Conservation (phyloP, 2,797 vertebrate genomes). For the Okamejei kenojei region DNA sequence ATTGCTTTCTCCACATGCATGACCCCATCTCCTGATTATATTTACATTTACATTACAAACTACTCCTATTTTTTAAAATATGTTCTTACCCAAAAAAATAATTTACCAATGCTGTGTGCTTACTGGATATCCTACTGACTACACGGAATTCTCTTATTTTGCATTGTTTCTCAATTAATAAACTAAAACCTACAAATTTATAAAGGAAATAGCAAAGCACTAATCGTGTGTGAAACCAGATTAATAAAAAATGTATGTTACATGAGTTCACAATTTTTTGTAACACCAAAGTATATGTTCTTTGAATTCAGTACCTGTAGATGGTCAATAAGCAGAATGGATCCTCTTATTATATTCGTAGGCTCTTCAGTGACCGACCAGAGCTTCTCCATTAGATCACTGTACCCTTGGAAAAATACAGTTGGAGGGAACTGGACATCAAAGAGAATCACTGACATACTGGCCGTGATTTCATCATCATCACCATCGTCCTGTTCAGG, state of each 20-base stretch:
- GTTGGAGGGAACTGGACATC: slow-evolving; percentile 53
- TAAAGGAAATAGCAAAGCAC: not conserved
- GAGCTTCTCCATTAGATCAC: slow-evolving; percentile 58
- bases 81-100: too few relatives aligned
- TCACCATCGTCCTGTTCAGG: slow-evolving; percentile 42
- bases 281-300: too few relatives aligned
- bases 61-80: not conserved
- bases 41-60: not conserved
- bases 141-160: not conserved
- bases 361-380: slow-evolving; percentile 50
- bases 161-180: not conserved
- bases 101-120: not conserved
- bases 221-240: not conserved
- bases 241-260: not conserved
- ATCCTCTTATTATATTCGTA: slow-evolving; percentile 52
- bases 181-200: not conserved
- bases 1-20: not conserved
- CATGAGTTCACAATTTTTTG: not conserved
- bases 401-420: slow-evolving; percentile 55
- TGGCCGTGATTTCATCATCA: slow-evolving; percentile 43
- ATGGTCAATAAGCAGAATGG: slow-evolving; percentile 56
- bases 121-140: not conserved
- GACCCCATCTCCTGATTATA: not conserved
- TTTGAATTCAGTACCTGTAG: slow-evolving; percentile 49
- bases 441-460: slow-evolving; percentile 56